A percentile compares a stretch with the other conserved stretches of the same genome.
phyloP scores from a whole-genome alignment of 2,797 vertebrate species.

The Anguilla anguilla region DNA sequence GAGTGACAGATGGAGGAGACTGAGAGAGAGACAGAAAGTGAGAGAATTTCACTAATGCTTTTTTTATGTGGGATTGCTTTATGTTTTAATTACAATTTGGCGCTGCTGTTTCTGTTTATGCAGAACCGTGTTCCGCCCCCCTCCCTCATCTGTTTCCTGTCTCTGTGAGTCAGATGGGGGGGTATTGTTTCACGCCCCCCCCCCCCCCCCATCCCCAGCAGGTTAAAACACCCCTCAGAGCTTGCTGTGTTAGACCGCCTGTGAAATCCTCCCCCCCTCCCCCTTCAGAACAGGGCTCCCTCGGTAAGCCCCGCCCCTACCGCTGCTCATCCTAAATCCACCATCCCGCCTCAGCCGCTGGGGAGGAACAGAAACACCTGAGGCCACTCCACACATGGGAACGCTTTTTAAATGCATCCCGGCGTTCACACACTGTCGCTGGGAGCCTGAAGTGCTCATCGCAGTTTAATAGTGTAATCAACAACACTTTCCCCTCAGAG shows the following conservation, averaged over 20 bases:
- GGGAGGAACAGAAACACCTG: too few relatives aligned
- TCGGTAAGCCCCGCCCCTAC: not conserved
- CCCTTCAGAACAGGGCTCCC: not conserved
- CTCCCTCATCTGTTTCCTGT: not conserved
- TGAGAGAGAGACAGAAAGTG: not conserved
- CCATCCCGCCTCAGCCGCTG: too few relatives aligned
- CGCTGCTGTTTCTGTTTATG: not conserved
- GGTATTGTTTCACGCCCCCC: too few relatives aligned
- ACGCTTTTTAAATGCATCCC: too few relatives aligned
- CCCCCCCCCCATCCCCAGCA: too few relatives aligned
- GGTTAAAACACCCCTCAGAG: too few relatives aligned
- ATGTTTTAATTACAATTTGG: too few relatives aligned
- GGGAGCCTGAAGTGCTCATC: not conserved
- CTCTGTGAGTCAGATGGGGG: not conserved
- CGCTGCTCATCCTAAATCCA: not conserved
- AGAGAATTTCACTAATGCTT: not conserved
- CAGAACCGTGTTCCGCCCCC: not conserved
- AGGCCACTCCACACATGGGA: too few relatives aligned
- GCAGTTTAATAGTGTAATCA: conserved; percentile 6
- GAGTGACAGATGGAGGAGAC: not conserved
- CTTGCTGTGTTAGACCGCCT: too few relatives aligned
- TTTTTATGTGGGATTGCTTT: not conserved
- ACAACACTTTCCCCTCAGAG: not conserved
- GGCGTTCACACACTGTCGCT: not conserved
- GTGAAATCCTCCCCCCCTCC: too few relatives aligned